Percentiles rank a stretch among this genome's conserved stretches.
phyloP scores from a whole-genome alignment of 2,888 invertebrate species.

The Psylliodes chrysocephalus region DNA sequence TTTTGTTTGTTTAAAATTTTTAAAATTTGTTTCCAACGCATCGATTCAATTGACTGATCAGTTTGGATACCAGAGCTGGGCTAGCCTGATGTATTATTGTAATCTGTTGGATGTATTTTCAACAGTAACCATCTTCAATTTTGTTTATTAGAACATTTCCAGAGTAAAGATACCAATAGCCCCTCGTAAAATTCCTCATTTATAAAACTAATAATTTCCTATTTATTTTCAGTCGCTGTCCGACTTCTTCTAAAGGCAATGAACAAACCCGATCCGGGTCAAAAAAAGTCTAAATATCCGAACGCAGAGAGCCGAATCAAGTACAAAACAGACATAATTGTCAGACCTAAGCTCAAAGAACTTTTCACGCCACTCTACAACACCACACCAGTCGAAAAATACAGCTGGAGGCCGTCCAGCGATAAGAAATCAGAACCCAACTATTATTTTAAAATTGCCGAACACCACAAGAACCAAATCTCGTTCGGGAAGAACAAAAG shows the following conservation, averaged over 20 bases:
- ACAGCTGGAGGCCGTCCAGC: constrained; percentile 18
- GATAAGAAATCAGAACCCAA: background rate
- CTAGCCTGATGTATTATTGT: no score
- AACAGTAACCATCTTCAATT: no score
- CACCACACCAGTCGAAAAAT: constrained; percentile 46
- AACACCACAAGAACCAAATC: background rate
- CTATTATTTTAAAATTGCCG: background rate
- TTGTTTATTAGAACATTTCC: no score
- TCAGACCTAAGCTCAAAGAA: constrained; percentile 42
- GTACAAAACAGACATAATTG: constrained; percentile 50
- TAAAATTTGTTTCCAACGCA: no score
- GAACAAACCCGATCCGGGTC: constrained; percentile 52
- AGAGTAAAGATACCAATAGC: no score
- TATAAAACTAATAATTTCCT: no score
- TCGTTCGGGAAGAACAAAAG: background rate
- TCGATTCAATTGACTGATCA: no score
- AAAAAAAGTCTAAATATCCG: constrained; percentile 48
- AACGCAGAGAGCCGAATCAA: constrained; percentile 45
- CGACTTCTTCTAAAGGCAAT: constrained; percentile 46
- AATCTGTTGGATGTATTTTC: no score
- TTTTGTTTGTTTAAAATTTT: no score
- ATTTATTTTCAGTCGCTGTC: constrained; percentile 33
- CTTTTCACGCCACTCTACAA: constrained; percentile 42
- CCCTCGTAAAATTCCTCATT: no score
- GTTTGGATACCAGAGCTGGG: no score